These are phyloP conservation scores for Platichthys flesus DNA, from an alignment of 2,113 vertebrate genomes.

Conservation along the genomic window DNA sequence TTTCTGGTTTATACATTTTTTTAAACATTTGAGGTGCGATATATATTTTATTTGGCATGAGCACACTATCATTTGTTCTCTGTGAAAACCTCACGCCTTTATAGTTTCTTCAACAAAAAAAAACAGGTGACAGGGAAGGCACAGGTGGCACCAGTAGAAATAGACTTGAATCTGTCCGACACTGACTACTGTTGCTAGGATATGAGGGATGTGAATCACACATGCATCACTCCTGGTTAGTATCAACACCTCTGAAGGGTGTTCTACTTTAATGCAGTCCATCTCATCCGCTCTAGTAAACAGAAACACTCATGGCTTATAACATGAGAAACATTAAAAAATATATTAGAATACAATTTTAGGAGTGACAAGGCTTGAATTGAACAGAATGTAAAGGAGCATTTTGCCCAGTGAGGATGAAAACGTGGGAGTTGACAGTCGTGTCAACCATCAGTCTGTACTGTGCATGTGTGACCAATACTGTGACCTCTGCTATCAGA, in stretches of 20 bases:
- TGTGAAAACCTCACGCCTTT: slow-evolving; percentile 6
- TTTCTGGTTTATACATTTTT: background rate
- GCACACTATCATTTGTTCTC: background rate
- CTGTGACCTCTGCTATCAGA: background rate
- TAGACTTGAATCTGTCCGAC: slow-evolving; percentile 48
- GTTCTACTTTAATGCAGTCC: slow-evolving; percentile 23
- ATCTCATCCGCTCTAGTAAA: slow-evolving; percentile 19
- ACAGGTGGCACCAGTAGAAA: slow-evolving; percentile 59
- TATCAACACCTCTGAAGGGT: slow-evolving; percentile 60
- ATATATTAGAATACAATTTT: slow-evolving; percentile 1
- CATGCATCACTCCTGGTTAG: slow-evolving; percentile 53
- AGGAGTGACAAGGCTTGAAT: background rate
- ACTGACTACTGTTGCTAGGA: slow-evolving; percentile 71
- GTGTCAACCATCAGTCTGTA: background rate
- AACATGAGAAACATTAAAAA: background rate
- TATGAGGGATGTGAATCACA: slow-evolving; percentile 70
- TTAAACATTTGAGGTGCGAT: background rate
- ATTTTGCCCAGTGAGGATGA: slow-evolving; percentile 1
- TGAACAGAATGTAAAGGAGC: slow-evolving; percentile 27
- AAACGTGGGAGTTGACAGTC: background rate
- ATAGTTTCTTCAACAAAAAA: background rate
- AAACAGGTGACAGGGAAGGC: slow-evolving; percentile 28
- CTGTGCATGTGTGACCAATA: too few species aligned
- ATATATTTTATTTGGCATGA: slow-evolving; percentile 13
- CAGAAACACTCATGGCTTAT: slow-evolving; percentile 32